Conservation (phyloP, 2,113 vertebrate genomes). For the Albula glossodonta region DNA sequence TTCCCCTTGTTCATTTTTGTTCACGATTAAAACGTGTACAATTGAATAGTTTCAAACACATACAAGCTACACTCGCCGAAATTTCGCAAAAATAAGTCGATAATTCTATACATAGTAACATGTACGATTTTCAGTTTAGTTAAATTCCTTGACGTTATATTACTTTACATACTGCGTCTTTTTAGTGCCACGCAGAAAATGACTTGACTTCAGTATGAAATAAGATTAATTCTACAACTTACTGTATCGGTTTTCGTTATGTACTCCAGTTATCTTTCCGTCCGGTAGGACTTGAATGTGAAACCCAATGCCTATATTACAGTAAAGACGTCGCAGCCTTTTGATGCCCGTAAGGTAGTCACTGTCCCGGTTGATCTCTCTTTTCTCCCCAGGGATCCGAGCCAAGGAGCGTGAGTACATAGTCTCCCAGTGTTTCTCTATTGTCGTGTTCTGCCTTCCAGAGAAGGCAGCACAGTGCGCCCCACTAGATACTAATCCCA, state of each 20-base stretch:
- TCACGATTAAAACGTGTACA: no score
- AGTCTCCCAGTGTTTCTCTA: conserved; percentile 81
- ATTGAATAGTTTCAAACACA: not conserved
- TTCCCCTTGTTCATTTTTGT: no score
- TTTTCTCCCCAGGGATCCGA: conserved; percentile 81
- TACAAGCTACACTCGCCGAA: not conserved
- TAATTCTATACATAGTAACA: no score
- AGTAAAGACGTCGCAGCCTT: conserved; percentile 86
- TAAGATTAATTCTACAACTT: conserved; percentile 61
- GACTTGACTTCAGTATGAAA: not conserved
- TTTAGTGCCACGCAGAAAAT: not conserved
- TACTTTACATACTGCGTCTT: not conserved
- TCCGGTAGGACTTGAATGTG: conserved; percentile 90
- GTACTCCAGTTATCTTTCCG: conserved; percentile 85
- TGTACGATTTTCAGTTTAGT: no score
- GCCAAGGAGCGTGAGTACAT: conserved; percentile 86
- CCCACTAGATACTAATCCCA: conserved; percentile 74
- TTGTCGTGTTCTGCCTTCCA: conserved; percentile 67
- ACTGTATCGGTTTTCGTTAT: conserved; percentile 90
- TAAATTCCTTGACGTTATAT: no score
- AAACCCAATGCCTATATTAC: conserved; percentile 96
- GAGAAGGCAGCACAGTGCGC: conserved; percentile 65
- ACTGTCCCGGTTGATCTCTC: conserved; percentile 78
- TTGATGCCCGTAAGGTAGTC: conserved; percentile 95
- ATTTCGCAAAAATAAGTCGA: not conserved